Base-by-base conservation (phyloP, 92 coral and sea anemone genomes). In the Parazoanthus darwini region DNA sequence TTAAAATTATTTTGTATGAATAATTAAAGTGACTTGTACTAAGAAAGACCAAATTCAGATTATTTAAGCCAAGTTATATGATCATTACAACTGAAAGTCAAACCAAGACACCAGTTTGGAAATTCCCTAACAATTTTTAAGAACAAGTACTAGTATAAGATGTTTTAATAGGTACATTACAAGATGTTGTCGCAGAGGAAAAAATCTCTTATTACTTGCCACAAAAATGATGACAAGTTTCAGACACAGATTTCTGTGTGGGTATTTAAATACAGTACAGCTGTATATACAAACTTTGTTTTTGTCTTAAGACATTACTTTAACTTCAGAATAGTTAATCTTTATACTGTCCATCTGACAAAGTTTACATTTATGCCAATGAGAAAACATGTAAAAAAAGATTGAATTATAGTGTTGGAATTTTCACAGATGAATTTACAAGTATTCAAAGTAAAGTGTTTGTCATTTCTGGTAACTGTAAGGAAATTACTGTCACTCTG, bases 401-500 rank as follows among this genome's bases (percentile, higher is more conserved):
- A 5, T 67, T 67, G 73, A 80, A 80, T 0, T 16, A 18, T 68
- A 68, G 74, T 68, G 74, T 68, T 68, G 74, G 74, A 68, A 68
- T 68, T 68, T 68, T 68, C 74, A 68, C 74, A 68, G 74, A 0
- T 68, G 8, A 68, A 68, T 68, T 68, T 68, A 68, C 74, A 68
- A 68, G 74, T 68, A 68, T 68, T 68, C 74, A 68, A 68, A 68
- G 74, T 68, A 68, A 68, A 68, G 74, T 68, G 74, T 68, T 68
- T 68, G 74, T 68, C 74, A 68, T 68, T 68, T 68, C 74, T 68
- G 74, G 74, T 68, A 68, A 68, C 74, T 68, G 74, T 68, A 22
- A 68, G 74, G 74, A 68, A 68, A 68, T 68, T 68, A 68, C 74
- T 68, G 74, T 68, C 74, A 68, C 74, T 68, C 74, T 68, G 74